Conservation (phyloP, 2,113 vertebrate genomes). For the Semnornis frantzii region DNA sequence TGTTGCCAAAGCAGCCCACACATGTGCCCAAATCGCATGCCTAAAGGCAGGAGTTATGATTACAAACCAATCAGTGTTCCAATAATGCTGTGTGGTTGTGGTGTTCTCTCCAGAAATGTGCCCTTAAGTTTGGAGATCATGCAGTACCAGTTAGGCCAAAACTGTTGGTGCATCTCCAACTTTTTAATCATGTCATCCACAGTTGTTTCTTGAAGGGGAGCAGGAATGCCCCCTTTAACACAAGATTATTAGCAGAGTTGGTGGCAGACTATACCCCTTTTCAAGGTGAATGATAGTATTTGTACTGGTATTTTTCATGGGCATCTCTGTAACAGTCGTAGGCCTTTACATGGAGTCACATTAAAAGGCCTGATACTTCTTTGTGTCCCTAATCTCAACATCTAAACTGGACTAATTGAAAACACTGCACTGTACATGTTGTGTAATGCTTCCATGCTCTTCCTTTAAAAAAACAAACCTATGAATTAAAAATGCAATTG, state of each 20-base stretch:
- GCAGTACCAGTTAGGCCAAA: background rate
- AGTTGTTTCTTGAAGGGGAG: background rate
- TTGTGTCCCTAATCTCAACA: background rate
- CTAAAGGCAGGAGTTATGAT: accelerated
- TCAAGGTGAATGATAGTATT: background rate
- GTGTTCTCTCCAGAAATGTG: background rate
- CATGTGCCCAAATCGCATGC: accelerated
- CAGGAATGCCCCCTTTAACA: background rate
- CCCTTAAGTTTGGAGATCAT: accelerated
- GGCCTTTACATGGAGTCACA: background rate
- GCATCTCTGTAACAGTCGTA: background rate
- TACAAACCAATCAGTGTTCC: background rate
- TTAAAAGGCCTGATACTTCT: background rate
- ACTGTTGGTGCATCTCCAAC: background rate
- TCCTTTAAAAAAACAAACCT: background rate
- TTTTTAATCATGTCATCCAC: background rate
- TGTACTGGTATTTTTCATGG: background rate
- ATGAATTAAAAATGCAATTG: background rate
- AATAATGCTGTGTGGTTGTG: accelerated
- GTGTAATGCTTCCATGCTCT: background rate
- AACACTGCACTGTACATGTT: background rate
- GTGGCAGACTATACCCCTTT: background rate
- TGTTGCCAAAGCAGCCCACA: background rate
- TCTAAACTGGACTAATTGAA: background rate
- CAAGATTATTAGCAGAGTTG: background rate